phyloP scores from a whole-genome alignment of 2,888 invertebrate genomes.

The Drosophila ezoana region DNA sequence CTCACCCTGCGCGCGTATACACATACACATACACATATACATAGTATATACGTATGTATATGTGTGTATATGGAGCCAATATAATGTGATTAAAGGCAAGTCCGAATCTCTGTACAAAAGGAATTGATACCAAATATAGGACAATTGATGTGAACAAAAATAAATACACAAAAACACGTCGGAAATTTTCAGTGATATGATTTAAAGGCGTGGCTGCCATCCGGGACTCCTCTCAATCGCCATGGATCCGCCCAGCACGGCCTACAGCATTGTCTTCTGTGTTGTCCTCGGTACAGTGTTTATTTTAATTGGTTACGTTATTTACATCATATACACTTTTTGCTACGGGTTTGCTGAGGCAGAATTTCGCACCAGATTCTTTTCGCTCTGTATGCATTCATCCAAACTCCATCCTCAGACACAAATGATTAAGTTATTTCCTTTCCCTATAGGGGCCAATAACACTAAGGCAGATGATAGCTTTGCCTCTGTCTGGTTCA shows the following conservation, averaged over 20 bases:
- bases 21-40: background rate
- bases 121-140: conserved; percentile 16
- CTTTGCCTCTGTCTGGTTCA: background rate
- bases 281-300: conserved; percentile 17
- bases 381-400: conserved; percentile 9
- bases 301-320: conserved; percentile 4
- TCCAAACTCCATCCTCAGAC: background rate
- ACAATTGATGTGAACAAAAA: conserved; percentile 20
- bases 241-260: conserved; percentile 37
- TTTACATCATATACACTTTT: conserved; percentile 15
- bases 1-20: conserved; percentile 11
- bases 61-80: conserved; percentile 28
- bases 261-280: conserved; percentile 31
- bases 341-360: background rate
- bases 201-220: conserved; percentile 60
- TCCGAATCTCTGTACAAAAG: conserved; percentile 15
- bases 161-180: conserved; percentile 16
- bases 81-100: conserved; percentile 51
- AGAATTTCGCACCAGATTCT: background rate
- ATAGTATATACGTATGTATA: background rate
- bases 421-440: background rate
- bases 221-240: background rate
- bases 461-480: background rate
- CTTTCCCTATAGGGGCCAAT: conserved; percentile 3
- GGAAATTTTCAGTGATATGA: conserved; percentile 16